Evolutionary conservation across 2,888 invertebrate species (phyloP), one percentile per base, ranked within the genome.

Genomic region (Pyrrhosoma nymphula): DNA sequence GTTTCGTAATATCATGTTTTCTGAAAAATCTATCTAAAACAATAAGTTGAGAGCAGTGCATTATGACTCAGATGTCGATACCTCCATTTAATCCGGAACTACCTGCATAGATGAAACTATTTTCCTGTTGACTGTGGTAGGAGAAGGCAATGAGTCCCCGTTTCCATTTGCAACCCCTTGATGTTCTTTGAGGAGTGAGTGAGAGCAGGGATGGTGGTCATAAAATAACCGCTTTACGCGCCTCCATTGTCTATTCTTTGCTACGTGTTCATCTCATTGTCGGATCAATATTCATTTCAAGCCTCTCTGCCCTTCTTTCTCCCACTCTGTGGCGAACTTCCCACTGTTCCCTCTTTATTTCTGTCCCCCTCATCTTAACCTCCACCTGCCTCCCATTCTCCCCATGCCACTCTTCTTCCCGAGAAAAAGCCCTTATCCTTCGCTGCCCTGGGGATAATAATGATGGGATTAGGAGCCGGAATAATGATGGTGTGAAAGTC

Each of bases 401-500:
- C 20, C 60, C 1, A 60, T 10, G 2, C 60, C 60, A 14, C 60
- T 16, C 60, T 60, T 16, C 56, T 35, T n/a, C n/a, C n/a, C 20
- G 35, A 35, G 3, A 35, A 47, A 93, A 8, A 20, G 3, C 56
- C 55, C 47, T n/a, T 69, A 26, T 93, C 47, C 69, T 18, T 93
- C 69, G 35, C 69, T 75, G 23, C 47, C 75, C 63, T 26, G 14
- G 39, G 89, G 93, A 47, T 93, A 75, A 93, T 93, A 63, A 35
- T 47, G 39, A 55, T 93, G 39, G 69, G 69, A 93, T 93, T 39
- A 39, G n/a, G 93, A n/a, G 18, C 26, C 39, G 69, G 93, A 39
- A 93, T 93, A 91, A 63, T 56, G n/a, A 93, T 35, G 47, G 93
- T 3, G 69, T 47, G 93, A 47, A 55, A 55, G 39, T 39, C 35